These are phyloP conservation scores for Chlorops oryzae DNA, from an alignment of 1,140 invertebrate species.

Conservation along the genomic window DNA sequence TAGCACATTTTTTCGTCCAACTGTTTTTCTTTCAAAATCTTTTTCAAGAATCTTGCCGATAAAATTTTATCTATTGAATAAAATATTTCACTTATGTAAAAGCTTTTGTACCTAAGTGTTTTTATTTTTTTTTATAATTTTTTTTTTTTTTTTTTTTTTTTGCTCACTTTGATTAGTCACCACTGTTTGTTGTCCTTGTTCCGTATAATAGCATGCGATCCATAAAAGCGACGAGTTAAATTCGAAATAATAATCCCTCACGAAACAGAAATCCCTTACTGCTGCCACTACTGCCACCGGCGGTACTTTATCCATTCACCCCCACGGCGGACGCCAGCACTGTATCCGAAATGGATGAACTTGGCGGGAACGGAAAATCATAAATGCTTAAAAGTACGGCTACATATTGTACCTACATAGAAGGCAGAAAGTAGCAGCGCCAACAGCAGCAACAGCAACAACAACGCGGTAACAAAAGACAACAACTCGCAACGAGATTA, in stretches of 20 bases:
- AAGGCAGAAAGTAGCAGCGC: too few species aligned
- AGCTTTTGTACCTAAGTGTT: too few species aligned
- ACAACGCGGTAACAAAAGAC: too few species aligned
- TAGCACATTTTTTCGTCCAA: too few species aligned
- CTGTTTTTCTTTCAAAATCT: background rate
- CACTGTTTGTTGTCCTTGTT: background rate
- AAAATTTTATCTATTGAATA: too few species aligned
- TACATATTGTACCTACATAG: too few species aligned
- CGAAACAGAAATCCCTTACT: constrained; percentile 46
- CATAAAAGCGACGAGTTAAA: constrained; percentile 49
- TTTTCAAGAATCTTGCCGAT: background rate
- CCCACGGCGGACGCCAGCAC: constrained; percentile 16
- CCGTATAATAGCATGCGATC: constrained; percentile 47
- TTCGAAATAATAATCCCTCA: constrained; percentile 48
- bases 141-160: background rate
- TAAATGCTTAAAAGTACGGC: too few species aligned
- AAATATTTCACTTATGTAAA: too few species aligned
- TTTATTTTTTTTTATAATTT: background rate
- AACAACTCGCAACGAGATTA: too few species aligned
- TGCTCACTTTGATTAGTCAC: background rate
- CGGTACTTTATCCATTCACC: constrained; percentile 18
- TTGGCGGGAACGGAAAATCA: background rate
- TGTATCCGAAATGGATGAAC: background rate
- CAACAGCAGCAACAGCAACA: too few species aligned
- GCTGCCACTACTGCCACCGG: constrained; percentile 32